Conservation (phyloP, 1,140 invertebrate genomes). For the Sitodiplosis mosellana region DNA sequence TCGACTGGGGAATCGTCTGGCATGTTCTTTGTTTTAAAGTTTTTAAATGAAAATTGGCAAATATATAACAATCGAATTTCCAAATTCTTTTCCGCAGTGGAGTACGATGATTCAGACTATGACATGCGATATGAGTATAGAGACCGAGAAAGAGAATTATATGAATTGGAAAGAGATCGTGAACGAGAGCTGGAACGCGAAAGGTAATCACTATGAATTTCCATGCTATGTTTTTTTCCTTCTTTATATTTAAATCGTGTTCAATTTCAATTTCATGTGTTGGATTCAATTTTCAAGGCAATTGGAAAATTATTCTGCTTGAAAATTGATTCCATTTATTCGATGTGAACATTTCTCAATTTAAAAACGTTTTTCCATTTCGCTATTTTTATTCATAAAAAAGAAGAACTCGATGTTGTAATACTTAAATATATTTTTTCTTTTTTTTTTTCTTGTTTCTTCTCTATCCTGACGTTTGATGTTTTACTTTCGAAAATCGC, state of each 20-base stretch:
- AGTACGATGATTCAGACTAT: constrained; percentile 9
- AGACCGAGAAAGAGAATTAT: constrained; percentile 21
- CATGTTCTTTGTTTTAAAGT: too few species aligned
- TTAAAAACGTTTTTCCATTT: too few species aligned
- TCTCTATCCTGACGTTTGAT: too few species aligned
- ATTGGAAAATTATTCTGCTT: too few species aligned
- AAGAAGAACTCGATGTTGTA: too few species aligned
- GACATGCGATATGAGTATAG: constrained; percentile 22
- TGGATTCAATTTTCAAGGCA: neutral
- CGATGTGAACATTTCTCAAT: neutral
- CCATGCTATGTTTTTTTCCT: neutral
- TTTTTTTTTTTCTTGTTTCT: too few species aligned
- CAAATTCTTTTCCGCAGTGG: neutral
- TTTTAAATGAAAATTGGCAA: too few species aligned
- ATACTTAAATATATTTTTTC: too few species aligned
- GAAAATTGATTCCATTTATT: neutral
- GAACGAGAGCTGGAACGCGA: constrained; percentile 20
- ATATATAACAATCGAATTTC: too few species aligned
- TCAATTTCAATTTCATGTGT: neutral
- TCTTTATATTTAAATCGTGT: neutral
- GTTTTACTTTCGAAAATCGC: too few species aligned
- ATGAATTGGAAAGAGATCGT: constrained; percentile 21
- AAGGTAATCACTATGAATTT: constrained; percentile 11
- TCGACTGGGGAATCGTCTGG: too few species aligned
- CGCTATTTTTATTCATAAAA: too few species aligned